Base-by-base conservation (phyloP, 2,797 vertebrate genomes). In the Antrozous pallidus region DNA sequence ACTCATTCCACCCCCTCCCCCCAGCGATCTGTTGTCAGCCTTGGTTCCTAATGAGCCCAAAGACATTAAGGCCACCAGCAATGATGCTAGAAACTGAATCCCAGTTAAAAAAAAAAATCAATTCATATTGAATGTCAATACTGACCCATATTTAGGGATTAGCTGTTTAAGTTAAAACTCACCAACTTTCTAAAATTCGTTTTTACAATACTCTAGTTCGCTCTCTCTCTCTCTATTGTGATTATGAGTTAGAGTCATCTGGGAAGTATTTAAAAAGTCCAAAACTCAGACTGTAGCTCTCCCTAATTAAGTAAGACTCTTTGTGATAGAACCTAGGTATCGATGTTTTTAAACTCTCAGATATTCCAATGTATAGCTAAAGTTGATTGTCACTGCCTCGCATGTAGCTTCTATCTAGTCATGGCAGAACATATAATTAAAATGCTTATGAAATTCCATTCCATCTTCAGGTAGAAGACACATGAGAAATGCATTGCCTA, bases 11-110 rank as follows among this genome's bases (percentile, higher is more conserved):
- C n/a, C n/a, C n/a, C n/a, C n/a, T n/a, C n/a, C n/a, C n/a, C n/a
- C n/a, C 56, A 84, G 56, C 5, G 20, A 83, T n/a, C 47, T 47
- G 16, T 38, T 89, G 24, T 95, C 65, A 94, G 61, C 26, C 12
- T 33, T 79, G 85, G 70, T 63, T 96, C 47, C 81, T 88, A 81
- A 69, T 78, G 40, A 96, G 3, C 45, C 36, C 61, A 54, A 83
- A 94, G 73, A 69, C 56, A 45, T 56, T n/a, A 84, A 84, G 80
- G 86, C 71, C 33, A 81, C 47, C 36, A 87, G 79, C 42, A 90
- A 69, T 56, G 47, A 90, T 88, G 58, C 65, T 85, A 33, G 79
- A 74, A 74, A 49, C 65, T 49, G 61, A 47, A 40, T 90, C 8
- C 61, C 54, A 69, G n/a, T 33, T 58, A 12, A 75, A 73, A 77